Percentiles rank a stretch among this genome's conserved stretches.
Conservation (phyloP, 2,113 vertebrate genomes). For the Tragelaphus buxtoni region DNA sequence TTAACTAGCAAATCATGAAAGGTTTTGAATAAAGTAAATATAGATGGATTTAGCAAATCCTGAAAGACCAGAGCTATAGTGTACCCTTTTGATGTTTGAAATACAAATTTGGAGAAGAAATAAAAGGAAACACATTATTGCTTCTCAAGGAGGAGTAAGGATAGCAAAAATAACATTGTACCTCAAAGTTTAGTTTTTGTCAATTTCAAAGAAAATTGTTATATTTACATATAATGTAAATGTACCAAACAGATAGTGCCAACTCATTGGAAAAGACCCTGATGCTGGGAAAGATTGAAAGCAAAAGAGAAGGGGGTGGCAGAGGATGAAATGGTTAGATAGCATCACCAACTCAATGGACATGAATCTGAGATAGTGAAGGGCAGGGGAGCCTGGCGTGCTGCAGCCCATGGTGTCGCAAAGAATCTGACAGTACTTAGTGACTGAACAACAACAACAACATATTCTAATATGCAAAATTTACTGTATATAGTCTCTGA, state of each 20-base stretch:
- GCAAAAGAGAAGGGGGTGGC: not conserved
- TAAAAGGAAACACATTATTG: not conserved
- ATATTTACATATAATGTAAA: not conserved
- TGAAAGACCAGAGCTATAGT: not conserved
- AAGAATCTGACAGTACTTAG: not conserved
- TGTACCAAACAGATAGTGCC: not conserved
- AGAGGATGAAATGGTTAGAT: not conserved
- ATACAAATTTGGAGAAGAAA: constrained; percentile 1
- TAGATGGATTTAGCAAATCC: constrained; percentile 1
- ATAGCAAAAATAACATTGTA: constrained; percentile 13
- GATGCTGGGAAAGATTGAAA: not conserved
- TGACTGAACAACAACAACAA: not conserved
- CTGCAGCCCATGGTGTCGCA: not conserved
- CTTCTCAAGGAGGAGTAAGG: not conserved
- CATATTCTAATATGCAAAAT: not conserved
- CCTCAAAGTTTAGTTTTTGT: not conserved
- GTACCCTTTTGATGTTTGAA: not conserved
- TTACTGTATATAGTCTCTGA: not conserved
- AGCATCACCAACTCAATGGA: not conserved
- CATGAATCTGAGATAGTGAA: not conserved
- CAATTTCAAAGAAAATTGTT: not conserved
- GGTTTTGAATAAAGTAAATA: constrained; percentile 17
- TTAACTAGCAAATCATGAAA: constrained; percentile 20
- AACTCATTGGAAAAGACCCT: not conserved
- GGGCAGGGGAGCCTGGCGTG: not conserved